Base-by-base conservation (phyloP, 2,113 vertebrate genomes). In the Genyomyrus donnyi region DNA sequence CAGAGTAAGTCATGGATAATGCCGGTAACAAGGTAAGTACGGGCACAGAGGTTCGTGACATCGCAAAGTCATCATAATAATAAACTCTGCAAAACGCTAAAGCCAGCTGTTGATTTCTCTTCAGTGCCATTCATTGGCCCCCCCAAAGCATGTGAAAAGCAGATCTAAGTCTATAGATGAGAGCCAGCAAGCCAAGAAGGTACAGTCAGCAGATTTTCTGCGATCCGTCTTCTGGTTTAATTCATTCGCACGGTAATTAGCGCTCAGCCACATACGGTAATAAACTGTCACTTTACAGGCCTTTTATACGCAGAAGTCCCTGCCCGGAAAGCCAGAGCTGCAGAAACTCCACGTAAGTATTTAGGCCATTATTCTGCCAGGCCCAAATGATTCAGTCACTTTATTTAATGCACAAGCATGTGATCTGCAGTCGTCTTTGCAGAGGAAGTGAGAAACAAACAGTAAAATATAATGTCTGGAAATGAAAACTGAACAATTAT, bases 101-200 rank as follows among this genome's bases (percentile, higher is more conserved):
- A 50, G 3, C 9, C 84, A 15, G 21, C 21, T 27, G 24, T 85
- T 53, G 48, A 52, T 46, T 74, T 62, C 45, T 77, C 50, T 45
- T 10, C 90, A 97, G 96, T 90, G 92, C 90, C 91, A 94, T 90
- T 91, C 92, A 70, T 94, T 95, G 45, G 96, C 96, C 46, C 96
- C 96, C 70, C 96, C 97, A 94, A 97, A 95, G 91, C 96, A 95
- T 52, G 91, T 90, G 24, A 97, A 96, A 92, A 96, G 92, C 92
- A 94, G 96, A 70, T 97, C 96, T 80, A 97, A 97, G 92, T 97
- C 97, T 89, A 97, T 96, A 52, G 96, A 97, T 48, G 96, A 97
- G 92, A 94, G 96, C 90, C 96, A 96, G 53, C 96, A 96, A 90
- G 94, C 95, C 2, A 97, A 95, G 93, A 97, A 96, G 96, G 97